Evolutionary conservation across 2,888 invertebrate genomes (phyloP), one percentile per base, ranked within the genome.

Genomic region (Drosophila emarginata): DNA sequence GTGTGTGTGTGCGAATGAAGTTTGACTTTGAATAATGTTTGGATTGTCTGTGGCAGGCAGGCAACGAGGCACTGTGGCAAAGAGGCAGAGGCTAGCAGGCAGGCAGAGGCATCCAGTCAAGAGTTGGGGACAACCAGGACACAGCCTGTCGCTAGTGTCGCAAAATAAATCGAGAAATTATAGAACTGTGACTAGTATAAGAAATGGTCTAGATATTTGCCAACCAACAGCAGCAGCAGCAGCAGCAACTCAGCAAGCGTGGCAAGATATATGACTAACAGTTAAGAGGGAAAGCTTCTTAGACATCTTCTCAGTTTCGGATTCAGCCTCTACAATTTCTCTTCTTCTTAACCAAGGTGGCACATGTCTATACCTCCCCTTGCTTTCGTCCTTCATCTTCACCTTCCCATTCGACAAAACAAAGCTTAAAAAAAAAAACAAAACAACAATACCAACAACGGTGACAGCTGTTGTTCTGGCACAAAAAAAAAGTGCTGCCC

Each of bases 21-120:
- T 84, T 88, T 88, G 84, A 84, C 84, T 84, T 84, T 84, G 84
- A 84, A 84, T 84, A 84, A 84, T 84, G 88, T 87, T 84, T 88
- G 88, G 80, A 84, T 84, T 84, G 88, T 84, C 87, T 78, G 88
- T 83, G 87, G 78, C 79, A 80, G 79, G 79, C 77, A 77, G 77
- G 40, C 40, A 82, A 82, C 45, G 67, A 79, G 81, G 68, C 76
- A 72, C 53, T 2, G 57, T 26, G 54, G 50, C 39, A 14, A 72
- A 61, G 69, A 45, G 45, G 45, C 45, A 21, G 23, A n/a, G n/a
- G n/a, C n/a, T n/a, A 45, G 18, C 14, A 45, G 45, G 18, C 45
- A 39, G 39, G 14, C 36, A 45, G 18, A n/a, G n/a, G n/a, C n/a
- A n/a, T n/a, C 45, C 6, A 45, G 45, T 45, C 45, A 45, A 45